Evolutionary conservation across 1,140 invertebrate species (phyloP), one percentile per base, ranked within the genome.

Genomic region (Anoplophora glabripennis): DNA sequence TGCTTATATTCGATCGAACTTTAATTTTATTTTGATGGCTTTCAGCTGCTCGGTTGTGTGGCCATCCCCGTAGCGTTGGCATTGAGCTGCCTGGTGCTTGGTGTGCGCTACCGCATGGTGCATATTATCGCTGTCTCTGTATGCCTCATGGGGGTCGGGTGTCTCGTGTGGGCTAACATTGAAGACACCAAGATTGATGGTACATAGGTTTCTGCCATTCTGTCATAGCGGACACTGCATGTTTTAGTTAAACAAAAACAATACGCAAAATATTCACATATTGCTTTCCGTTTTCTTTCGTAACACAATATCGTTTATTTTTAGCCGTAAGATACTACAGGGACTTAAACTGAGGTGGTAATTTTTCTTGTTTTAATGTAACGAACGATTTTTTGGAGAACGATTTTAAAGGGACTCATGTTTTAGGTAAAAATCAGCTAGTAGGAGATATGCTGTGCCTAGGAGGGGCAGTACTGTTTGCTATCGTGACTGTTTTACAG

Each of bases 391-490:
- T n/a, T n/a, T n/a, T n/a, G n/a, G n/a, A n/a, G n/a, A n/a, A n/a
- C n/a, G n/a, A n/a, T n/a, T n/a, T n/a, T n/a, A n/a, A n/a, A n/a
- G n/a, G n/a, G n/a, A n/a, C n/a, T n/a, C 21, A 3, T 28, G 21
- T 79, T 81, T 40, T 73, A 90, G 89, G 87, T 28, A 86, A 85
- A 73, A 89, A 91, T 74, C 85, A 87, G 62, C 76, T 92, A 10
- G 82, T 92, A 2, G 92, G 92, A 14, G 92, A 94, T 72, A 86
- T 94, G 83, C 77, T 94, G 7, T 91, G 89, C 70, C 78, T 94
- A 3, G 83, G 80, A n/a, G 91, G 90, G 12, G 89, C 91, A 1
- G 80, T 89, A 9, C 77, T 94, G 0, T 93, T 91, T 76, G 91
- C 90, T 3, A 78, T 92, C 36, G 87, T 89, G 9, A 93, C 91